Evolutionary conservation across 2,888 invertebrate species (phyloP).

Genomic region (Diarsia dahlii): DNA sequence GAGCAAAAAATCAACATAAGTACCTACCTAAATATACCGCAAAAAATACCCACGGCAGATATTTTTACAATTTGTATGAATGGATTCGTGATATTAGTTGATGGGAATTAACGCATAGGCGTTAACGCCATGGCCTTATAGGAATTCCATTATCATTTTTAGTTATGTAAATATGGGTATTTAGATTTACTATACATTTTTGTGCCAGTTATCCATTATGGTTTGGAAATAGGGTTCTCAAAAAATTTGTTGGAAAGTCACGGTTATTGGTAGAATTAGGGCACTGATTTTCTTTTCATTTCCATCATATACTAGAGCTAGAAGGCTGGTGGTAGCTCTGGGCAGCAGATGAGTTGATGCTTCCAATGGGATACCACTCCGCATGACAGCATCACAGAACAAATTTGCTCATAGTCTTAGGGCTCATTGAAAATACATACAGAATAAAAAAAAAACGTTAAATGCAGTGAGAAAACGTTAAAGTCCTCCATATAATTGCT

Average conservation of each 20-base stretch:
- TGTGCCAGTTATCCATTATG: background rate
- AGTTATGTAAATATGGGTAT: background rate
- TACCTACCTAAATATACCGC: background rate
- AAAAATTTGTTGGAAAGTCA: background rate
- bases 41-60: conserved; percentile 23
- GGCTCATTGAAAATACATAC: too few relatives aligned
- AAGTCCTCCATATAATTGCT: too few relatives aligned
- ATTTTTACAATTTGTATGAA: background rate
- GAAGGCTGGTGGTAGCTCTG: too few relatives aligned
- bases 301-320: too few relatives aligned
- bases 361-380: too few relatives aligned
- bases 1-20: conserved; percentile 30
- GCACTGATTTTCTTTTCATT: background rate
- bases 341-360: too few relatives aligned
- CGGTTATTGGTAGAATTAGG: background rate
- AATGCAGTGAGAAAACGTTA: too few relatives aligned
- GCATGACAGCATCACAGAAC: too few relatives aligned
- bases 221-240: background rate
- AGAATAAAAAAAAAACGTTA: too few relatives aligned
- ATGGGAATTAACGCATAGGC: conserved; percentile 28
- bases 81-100: conserved; percentile 5
- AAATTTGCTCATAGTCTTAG: too few relatives aligned
- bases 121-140: conserved; percentile 23
- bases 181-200: background rate
- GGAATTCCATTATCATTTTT: conserved; percentile 9